These are phyloP conservation scores for Quadriops clusia DNA, from an alignment of 2,888 invertebrate genomes.

Conservation along the genomic window DNA sequence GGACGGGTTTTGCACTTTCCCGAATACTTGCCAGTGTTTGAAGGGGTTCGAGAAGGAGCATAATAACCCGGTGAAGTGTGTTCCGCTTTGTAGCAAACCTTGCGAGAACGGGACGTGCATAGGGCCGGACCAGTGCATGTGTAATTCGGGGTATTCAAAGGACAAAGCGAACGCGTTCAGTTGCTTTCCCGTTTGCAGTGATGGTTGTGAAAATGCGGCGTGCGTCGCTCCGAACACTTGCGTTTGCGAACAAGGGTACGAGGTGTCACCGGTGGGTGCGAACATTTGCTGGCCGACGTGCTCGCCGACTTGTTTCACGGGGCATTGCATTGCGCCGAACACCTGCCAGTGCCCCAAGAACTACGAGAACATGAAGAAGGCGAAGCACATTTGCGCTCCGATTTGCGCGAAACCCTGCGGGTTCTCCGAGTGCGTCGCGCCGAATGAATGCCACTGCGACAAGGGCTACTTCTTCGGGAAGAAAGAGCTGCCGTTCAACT, in stretches of 20 bases:
- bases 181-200: too few species aligned
- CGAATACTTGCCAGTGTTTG: conserved; percentile 29
- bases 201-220: conserved; percentile 10
- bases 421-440: conserved; percentile 39
- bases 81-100: conserved; percentile 8
- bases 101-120: conserved; percentile 8
- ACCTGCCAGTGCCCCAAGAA: too few species aligned
- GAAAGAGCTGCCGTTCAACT: too few species aligned
- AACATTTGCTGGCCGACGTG: too few species aligned
- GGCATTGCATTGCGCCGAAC: too few species aligned
- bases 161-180: too few species aligned
- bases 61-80: conserved; percentile 3
- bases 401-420: conserved; percentile 24
- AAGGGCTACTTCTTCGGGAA: too few species aligned
- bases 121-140: too few species aligned
- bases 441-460: conserved; percentile 21
- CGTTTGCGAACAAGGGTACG: conserved; percentile 10
- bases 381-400: conserved; percentile 14
- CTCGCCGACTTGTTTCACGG: too few species aligned
- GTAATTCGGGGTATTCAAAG: too few species aligned
- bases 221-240: conserved; percentile 12
- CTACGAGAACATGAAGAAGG: background rate
- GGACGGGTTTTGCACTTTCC: conserved; percentile 28
- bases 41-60: background rate
- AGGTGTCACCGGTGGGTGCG: too few species aligned